Base-by-base conservation (phyloP, 2,888 invertebrate genomes). In the Gymnoscelis rufifasciata region DNA sequence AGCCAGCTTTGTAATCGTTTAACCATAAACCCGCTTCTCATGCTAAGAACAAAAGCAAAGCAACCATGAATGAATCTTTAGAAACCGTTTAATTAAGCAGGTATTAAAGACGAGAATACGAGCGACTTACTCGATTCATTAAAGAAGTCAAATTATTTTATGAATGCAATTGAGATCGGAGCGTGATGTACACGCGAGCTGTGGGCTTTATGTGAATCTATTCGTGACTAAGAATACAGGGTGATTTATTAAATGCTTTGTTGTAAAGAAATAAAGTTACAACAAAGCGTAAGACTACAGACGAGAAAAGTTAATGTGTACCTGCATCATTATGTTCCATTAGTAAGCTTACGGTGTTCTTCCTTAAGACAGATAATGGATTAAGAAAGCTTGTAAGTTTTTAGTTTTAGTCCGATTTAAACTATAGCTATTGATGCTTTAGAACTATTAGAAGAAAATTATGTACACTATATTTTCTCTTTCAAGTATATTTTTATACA, bases 131-230 rank as follows among this genome's bases (percentile, higher is more conserved):
- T 57, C 61, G 66, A 73, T 74, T 72, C 54, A 57, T 65, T 50
- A 73, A 77, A 78, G 69, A 71, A 75, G 71, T 78, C 67, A 70
- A 71, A 72, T 68, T 66, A 67, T 60, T 57, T 59, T 61, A 64
- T 70, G 72, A 75, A 77, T 73, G 62, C 63, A 58, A 70, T 77
- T 74, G 64, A 75, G 66, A 66, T 64, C 55, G 54, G 57, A 52
- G 62, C 60, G 60, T 55, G 54, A 49, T 56, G 55, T 55, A 67
- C 64, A 64, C 60, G 59, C 63, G 47, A 62, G 55, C 52, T 38
- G 52, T 60, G 60, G 61, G 65, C 66, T 67, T 73, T 65, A 64
- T 55, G 48, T 54, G 53, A 60, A 69, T 61, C 60, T 55, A 66
- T 56, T 53, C 52, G 59, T 53, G 19, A 23, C 35, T 7, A 10